Base-by-base conservation (phyloP, 2,888 invertebrate species). In the Melieria omissa region DNA sequence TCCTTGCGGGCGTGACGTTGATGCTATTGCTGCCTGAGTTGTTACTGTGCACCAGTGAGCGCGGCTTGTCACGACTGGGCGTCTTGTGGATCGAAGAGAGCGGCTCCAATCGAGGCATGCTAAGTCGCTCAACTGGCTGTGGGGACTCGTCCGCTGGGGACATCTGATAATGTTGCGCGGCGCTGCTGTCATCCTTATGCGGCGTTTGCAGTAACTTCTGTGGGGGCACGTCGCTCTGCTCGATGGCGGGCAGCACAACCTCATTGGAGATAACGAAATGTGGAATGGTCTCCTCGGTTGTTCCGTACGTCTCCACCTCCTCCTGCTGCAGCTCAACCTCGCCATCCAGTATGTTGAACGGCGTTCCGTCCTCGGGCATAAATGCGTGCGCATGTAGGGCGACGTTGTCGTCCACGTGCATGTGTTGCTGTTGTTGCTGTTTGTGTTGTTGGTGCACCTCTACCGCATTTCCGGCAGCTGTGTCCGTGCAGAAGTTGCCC, bases 91-190 rank as follows among this genome's bases (percentile, higher is more conserved):
- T 10, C 10, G 65, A 61, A 7, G 70, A 73, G 5, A 83, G 71
- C 2, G 83, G 84, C 47, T 83, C 83, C 54, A 83, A 72, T 72
- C 84, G 84, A n/a, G 83, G 76, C 42, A 72, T 41, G 12, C 63
- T 47, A 10, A 57, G 47, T 9, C 60, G 66, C 5, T 66, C 66
- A 49, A 7, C 42, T 14, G 16, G 29, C 29, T 29, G 29, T 29
- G 29, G 29, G 29, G 29, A 29, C 29, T 29, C 29, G 29, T 29
- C 29, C 3, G 29, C 29, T 29, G 29, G 29, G 29, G 29, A 29
- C 29, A 29, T 29, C 29, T 58, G 9, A 46, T 62, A 5, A 44
- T 54, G 9, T 47, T 69, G n/a, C 46, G 42, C 14, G 3, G 45
- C 29, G 45, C 68, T 5, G 49, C n/a, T 66, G 9, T 75, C 72